Percentiles rank a stretch among this genome's conserved stretches.
Conservation (phyloP, 2,797 vertebrate species). For the Atherinosoma microstoma region DNA sequence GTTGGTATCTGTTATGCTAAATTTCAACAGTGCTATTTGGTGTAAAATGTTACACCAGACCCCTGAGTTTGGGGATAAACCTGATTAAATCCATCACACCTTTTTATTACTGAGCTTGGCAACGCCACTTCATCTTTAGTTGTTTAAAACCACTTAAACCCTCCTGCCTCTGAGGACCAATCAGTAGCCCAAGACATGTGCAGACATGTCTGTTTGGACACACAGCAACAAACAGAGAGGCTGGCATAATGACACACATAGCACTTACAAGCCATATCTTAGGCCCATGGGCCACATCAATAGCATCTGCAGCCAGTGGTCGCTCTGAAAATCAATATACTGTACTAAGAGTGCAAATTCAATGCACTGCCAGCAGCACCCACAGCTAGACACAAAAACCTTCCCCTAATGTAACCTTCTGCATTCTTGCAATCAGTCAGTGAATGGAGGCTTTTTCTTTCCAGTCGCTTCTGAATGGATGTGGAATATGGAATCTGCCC, state of each 20-base stretch:
- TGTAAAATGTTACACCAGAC: not conserved
- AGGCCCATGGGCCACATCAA: conserved; percentile 26
- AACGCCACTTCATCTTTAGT: conserved; percentile 37
- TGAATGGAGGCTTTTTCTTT: conserved; percentile 9
- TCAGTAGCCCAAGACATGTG: conserved; percentile 31
- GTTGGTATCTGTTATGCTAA: not conserved
- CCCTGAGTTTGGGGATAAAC: not conserved
- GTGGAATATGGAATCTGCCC: conserved; percentile 1
- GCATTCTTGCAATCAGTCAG: not conserved
- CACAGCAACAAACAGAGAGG: conserved; percentile 7
- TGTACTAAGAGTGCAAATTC: conserved; percentile 17
- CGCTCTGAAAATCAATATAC: conserved; percentile 28
- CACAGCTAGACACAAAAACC: conserved; percentile 17
- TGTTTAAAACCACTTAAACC: conserved; percentile 50
- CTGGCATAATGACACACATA: conserved; percentile 22
- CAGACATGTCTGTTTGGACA: conserved; percentile 14
- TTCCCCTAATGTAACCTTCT: not conserved
- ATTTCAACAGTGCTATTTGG: not conserved
- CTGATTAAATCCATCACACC: conserved; percentile 17
- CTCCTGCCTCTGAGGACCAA: conserved; percentile 36
- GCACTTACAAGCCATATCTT: conserved; percentile 10
- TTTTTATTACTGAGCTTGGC: conserved; percentile 22
- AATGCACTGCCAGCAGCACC: conserved; percentile 2
- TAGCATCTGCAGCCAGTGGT: conserved; percentile 26
- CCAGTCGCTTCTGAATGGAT: conserved; percentile 21